Evolutionary conservation across 2,888 invertebrate species (phyloP), one percentile per base, ranked within the genome.

Genomic region (Tenthredo distinguenda): DNA sequence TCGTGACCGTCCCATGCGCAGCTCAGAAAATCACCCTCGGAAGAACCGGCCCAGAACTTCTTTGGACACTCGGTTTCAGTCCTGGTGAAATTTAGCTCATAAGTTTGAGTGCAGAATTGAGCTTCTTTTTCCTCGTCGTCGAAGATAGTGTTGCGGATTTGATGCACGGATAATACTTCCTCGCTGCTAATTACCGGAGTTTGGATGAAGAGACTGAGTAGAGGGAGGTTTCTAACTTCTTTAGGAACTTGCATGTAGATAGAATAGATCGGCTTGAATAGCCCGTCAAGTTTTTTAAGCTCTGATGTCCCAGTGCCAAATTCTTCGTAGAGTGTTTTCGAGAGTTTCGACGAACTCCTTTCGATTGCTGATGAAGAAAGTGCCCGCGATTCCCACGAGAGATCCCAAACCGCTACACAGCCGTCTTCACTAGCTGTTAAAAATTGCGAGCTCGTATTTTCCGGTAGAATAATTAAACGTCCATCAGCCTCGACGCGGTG

Each of bases 1-100:
- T 96, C 95, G 88, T 96, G 95, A 12, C 96, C 96, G 88, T 96
- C 95, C 96, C 96, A 97, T 0, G 94, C 92, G 76, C 94, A 92
- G 88, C 94, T 87, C 0, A 91, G 34, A 21, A 94, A 87, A 81
- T 93, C 91, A 2, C 94, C 94, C 62, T 90, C 89, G 9, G 87
- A 86, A 2, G 91, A 91, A 1, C 92, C 92, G 9, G 90, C 85
- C 89, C 90, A 90, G 18, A 93, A 84, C 77, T 88, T 87, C 21
- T 85, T 88, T 15, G 43, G 21, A 43, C 84, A 71, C 50, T 83
- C 83, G 6, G 88, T 84, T 0, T 85, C 84, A 50, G 81, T 21
- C 40, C 62, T 62, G 40, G 40, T 34, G 40, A 81, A 62, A 1
- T 10, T 62, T 15, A 62, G 81, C 37, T 71, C 21, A 55, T 77